Evolutionary conservation across 2,797 vertebrate genomes (phyloP).

Genomic region (Sandelia bainsii): DNA sequence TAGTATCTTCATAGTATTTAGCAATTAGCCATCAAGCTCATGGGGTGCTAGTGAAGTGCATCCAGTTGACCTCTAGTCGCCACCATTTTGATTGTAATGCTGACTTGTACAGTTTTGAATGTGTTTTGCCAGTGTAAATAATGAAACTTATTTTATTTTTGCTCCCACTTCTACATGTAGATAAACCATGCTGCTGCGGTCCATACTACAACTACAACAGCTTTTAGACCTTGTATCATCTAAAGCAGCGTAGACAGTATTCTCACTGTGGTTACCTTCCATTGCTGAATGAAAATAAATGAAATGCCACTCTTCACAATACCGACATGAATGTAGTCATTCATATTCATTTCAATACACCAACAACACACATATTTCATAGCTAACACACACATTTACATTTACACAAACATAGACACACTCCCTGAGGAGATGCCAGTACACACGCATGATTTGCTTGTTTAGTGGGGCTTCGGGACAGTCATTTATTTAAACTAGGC

Average conservation of each 20-base stretch:
- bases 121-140: neutral
- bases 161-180: neutral
- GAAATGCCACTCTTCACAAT: conserved; percentile 19
- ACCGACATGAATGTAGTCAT: conserved; percentile 49
- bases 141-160: neutral
- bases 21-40: too few species aligned
- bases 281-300: conserved; percentile 36
- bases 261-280: conserved; percentile 18
- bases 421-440: conserved; percentile 23
- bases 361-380: conserved; percentile 19
- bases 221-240: conserved; percentile 11
- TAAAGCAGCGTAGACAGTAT: neutral
- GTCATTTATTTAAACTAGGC: conserved; percentile 41
- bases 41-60: too few species aligned
- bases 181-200: neutral
- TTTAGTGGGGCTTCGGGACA: conserved; percentile 41
- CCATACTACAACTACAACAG: neutral
- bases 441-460: conserved; percentile 52
- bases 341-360: conserved; percentile 62
- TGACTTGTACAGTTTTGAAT: neutral
- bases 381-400: conserved; percentile 12
- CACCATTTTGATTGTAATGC: neutral
- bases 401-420: conserved; percentile 10
- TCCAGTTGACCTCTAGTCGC: too few species aligned
- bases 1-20: too few species aligned